A percentile compares a stretch with the other conserved stretches of the same genome.
Conservation (phyloP, 2,113 vertebrate genomes). For the Conger conger region DNA sequence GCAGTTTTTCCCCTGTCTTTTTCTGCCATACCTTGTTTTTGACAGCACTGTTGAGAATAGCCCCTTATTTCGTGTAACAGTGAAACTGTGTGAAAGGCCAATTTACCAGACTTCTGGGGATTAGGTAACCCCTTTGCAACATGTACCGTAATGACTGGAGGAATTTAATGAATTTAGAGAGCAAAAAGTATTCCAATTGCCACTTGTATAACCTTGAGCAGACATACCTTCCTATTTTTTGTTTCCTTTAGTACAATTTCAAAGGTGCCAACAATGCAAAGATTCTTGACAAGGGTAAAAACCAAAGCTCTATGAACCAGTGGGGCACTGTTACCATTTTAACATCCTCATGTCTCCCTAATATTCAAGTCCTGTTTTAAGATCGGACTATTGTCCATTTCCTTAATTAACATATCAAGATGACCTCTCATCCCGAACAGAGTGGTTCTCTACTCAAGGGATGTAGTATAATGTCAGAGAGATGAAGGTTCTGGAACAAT, state of each 20-base stretch:
- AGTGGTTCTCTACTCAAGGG: neutral
- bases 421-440: constrained; percentile 24
- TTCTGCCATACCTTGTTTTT: too few species aligned
- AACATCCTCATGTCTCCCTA: constrained; percentile 9
- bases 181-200: neutral
- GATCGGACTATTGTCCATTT: constrained; percentile 4
- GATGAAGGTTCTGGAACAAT: constrained; percentile 23
- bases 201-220: neutral
- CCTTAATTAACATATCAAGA: constrained; percentile 28
- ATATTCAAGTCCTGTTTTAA: neutral
- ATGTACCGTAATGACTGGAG: neutral
- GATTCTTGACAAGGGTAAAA: too few species aligned
- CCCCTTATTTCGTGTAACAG: neutral
- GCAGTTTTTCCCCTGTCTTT: too few species aligned
- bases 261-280: neutral
- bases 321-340: neutral
- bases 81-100: neutral
- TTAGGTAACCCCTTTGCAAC: neutral
- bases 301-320: neutral
- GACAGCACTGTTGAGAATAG: neutral
- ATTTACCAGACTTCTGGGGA: neutral
- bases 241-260: neutral
- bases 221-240: neutral
- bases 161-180: neutral
- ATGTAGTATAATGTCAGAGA: constrained; percentile 14